Conservation (phyloP, 2,888 invertebrate genomes). For the Coelogynopora nodosa region DNA sequence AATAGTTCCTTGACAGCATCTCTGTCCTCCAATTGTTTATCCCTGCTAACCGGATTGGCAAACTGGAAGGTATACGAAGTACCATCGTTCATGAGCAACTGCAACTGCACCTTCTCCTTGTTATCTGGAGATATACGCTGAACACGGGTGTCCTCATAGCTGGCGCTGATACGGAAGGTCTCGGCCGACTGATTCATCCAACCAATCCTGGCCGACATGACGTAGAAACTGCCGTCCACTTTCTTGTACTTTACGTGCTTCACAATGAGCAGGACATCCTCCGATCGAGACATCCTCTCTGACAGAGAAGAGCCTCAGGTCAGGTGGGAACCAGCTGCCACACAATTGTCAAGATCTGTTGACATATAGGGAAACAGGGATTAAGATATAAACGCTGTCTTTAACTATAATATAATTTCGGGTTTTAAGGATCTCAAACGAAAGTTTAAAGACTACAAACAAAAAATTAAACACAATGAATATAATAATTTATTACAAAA, state of each 20-base stretch:
- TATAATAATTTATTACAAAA: too few relatives aligned
- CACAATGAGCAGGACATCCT: conserved; percentile 88
- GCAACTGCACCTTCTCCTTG: conserved; percentile 94
- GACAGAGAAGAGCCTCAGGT: too few relatives aligned
- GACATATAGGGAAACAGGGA: too few relatives aligned
- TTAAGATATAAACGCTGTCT: too few relatives aligned
- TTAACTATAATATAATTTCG: too few relatives aligned
- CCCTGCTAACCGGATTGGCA: conserved; percentile 77
- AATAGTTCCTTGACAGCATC: conserved; percentile 87
- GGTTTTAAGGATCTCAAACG: too few relatives aligned
- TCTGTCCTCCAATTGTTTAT: conserved; percentile 79
- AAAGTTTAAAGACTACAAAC: too few relatives aligned
- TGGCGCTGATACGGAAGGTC: conserved; percentile 84
- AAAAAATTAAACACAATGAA: too few relatives aligned
- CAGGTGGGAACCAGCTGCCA: too few relatives aligned
- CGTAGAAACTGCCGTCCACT: conserved; percentile 86
- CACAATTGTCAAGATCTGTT: too few relatives aligned
- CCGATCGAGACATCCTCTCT: conserved; percentile 61
- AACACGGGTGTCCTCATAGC: conserved; percentile 90
- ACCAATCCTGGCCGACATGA: conserved; percentile 89
- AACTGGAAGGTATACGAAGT: conserved; percentile 95
- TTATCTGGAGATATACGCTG: conserved; percentile 93
- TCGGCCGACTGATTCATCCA: conserved; percentile 90
- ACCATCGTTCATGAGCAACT: conserved; percentile 88
- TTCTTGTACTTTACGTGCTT: conserved; percentile 89